Base-by-base conservation (phyloP, 1,140 invertebrate genomes). In the Conopomorpha cramerella region DNA sequence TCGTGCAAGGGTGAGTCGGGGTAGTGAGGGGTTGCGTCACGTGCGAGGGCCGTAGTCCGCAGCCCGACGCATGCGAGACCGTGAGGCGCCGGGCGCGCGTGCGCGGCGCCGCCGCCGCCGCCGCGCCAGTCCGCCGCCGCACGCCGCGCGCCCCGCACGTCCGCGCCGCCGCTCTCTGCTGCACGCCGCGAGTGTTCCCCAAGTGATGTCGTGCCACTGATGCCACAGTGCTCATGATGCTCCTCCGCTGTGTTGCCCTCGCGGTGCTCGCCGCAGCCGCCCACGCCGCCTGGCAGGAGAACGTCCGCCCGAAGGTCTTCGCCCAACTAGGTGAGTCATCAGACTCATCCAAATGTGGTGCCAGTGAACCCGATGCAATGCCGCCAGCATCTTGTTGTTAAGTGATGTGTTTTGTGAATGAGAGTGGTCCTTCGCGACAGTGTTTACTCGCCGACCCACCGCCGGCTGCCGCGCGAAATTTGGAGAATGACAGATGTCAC, bases 271-370 rank as follows among this genome's bases (percentile, higher is more conserved):
- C 64, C 53, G 70, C 63, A 55, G 49, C 53, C 41, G 62, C 65
- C 59, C 50, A 55, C 45, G 70, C 73, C 39, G 85, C 86, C 49
- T 91, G 89, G 89, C 89, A 92, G 84, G 89, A 91, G 73, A 91
- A 91, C 77, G 85, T 90, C 71, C 82, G 88, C 78, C 89, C 89
- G 52, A 91, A 91, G 84, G 88, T 91, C 83, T 90, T 87, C 82
- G 88, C 90, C 65, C 86, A 90, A 83, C 82, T 90, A 84, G 89
- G 89, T 92, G 67, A 87, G 88, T 86, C 33, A 34, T 31, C 35
- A 8, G 31, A 40, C 34, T 36, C 44, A 32, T 43, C 28, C 36
- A 49, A 52, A 45, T 43, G 30, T 35, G 26, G 36, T 55, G 54
- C 50, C 53, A 52, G 38, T 48, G 46, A 55, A 55, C 51, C 45